Conservation (phyloP, 1,140 invertebrate species). For the Drosophila nebulosa region DNA sequence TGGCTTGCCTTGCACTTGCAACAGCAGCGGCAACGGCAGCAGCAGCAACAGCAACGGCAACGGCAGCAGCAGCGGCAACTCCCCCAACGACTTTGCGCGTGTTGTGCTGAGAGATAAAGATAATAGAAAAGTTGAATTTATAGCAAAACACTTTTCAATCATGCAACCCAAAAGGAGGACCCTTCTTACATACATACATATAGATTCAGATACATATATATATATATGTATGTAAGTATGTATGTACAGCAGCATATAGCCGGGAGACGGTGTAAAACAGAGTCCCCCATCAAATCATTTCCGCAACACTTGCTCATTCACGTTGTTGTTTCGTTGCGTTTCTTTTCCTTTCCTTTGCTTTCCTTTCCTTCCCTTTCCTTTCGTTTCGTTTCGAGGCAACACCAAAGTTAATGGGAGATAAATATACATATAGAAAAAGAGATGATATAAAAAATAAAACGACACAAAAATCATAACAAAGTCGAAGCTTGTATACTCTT, state of each 20-base stretch:
- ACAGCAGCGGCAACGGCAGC: background rate
- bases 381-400: conserved; percentile 18
- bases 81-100: conserved; percentile 25
- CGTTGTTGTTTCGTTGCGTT: conserved; percentile 29
- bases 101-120: conserved; percentile 57
- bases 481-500: background rate
- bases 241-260: background rate
- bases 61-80: background rate
- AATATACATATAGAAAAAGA: background rate
- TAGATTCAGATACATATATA: too few relatives aligned
- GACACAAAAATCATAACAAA: background rate
- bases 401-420: conserved; percentile 42
- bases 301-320: conserved; percentile 70
- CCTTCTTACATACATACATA: background rate
- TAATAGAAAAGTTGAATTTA: conserved; percentile 68
- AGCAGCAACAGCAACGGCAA: too few relatives aligned
- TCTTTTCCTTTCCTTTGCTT: conserved; percentile 6
- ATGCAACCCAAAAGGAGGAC: conserved; percentile 42
- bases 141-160: conserved; percentile 71
- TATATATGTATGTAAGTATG: too few relatives aligned
- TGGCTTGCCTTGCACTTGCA: background rate
- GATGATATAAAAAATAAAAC: background rate
- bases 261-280: background rate
- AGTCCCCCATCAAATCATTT: conserved; percentile 60
- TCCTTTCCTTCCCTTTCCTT: background rate